Evolutionary conservation across 2,888 invertebrate genomes (phyloP).

Genomic region (Ophion obscuratus): DNA sequence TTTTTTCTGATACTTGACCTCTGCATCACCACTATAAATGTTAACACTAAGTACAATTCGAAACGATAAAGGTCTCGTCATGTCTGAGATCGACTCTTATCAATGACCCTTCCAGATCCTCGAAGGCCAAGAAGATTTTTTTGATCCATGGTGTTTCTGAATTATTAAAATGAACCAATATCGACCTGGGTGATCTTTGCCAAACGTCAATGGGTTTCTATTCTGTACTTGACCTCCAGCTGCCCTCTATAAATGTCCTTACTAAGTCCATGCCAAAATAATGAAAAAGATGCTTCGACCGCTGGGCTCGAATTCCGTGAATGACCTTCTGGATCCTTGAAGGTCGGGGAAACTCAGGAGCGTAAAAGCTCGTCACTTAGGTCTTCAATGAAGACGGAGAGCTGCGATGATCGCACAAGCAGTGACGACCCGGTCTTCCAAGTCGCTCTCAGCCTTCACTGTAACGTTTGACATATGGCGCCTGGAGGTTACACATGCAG

Average conservation of each 20-base stretch:
- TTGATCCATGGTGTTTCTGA: no score
- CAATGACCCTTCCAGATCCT: background rate
- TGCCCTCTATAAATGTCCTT: no score
- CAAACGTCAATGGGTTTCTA: no score
- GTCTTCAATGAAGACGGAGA: background rate
- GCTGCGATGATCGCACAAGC: background rate
- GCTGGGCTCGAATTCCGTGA: no score
- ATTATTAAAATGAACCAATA: no score
- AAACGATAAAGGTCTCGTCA: background rate
- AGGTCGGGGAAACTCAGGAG: constrained; percentile 3
- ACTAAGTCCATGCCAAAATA: no score
- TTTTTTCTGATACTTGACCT: no score
- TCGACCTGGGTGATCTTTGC: no score
- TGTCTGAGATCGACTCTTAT: background rate
- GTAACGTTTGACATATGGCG: constrained; percentile 10
- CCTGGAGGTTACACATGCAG: constrained; percentile 50
- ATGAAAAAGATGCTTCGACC: no score
- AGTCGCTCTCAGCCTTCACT: background rate
- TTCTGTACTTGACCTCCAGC: no score
- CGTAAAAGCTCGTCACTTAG: background rate
- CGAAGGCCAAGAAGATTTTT: background rate
- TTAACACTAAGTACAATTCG: no score
- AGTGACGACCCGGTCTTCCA: constrained; percentile 11
- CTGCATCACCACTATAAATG: background rate
- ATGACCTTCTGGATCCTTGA: background rate